These are phyloP conservation scores for Mastomys natalensis DNA, from an alignment of 2,113 vertebrate species.

Conservation along the genomic window DNA sequence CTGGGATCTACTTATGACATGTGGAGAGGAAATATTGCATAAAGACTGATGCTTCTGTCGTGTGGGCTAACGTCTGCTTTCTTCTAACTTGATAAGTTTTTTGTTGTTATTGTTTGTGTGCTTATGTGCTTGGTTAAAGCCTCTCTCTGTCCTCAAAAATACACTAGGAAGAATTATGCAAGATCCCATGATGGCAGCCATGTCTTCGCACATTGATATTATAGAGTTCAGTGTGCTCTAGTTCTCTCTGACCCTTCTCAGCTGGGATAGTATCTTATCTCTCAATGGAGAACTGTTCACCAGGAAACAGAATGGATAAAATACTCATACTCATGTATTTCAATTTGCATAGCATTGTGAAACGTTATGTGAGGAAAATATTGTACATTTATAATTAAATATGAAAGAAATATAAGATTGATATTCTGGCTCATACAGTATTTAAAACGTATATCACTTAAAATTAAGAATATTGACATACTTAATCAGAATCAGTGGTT, in stretches of 20 bases:
- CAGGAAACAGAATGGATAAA: background rate
- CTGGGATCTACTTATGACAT: background rate
- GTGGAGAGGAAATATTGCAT: background rate
- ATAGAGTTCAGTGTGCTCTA: background rate
- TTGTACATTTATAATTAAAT: constrained; percentile 20
- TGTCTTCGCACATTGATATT: background rate
- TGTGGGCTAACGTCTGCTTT: background rate
- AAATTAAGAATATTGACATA: background rate
- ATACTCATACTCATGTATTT: background rate
- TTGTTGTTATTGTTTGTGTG: background rate
- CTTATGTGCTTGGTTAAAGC: background rate
- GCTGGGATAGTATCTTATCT: background rate
- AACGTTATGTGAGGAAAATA: constrained; percentile 15
- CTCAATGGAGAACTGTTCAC: background rate
- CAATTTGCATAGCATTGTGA: background rate
- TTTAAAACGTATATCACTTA: constrained; percentile 36
- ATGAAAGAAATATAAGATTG: constrained; percentile 6
- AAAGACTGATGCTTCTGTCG: background rate
- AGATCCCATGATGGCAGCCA: background rate
- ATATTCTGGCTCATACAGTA: background rate
- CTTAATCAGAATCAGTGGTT: background rate
- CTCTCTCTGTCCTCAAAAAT: background rate
- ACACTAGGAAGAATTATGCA: background rate
- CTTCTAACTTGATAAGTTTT: background rate
- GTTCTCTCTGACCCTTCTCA: background rate